Percentiles rank a stretch among this genome's conserved stretches.
Conservation (phyloP, 2,113 vertebrate genomes). For the Cinclus cinclus region DNA sequence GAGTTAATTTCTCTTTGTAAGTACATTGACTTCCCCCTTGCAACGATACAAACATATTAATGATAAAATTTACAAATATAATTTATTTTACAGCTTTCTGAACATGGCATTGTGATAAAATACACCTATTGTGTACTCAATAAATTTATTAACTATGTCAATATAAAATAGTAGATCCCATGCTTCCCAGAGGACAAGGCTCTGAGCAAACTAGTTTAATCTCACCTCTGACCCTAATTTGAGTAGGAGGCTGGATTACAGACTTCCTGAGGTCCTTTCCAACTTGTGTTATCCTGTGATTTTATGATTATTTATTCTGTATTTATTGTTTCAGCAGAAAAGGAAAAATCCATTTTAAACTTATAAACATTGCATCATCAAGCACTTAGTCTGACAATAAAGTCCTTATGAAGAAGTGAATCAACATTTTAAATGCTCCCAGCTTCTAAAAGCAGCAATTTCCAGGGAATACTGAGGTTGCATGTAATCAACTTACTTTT, state of each 20-base stretch:
- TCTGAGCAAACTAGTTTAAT: background rate
- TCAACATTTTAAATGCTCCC: background rate
- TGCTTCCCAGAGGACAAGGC: background rate
- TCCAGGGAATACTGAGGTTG: background rate
- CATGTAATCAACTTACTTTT: background rate
- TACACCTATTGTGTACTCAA: background rate
- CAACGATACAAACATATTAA: background rate
- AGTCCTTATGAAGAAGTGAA: background rate
- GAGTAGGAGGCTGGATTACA: background rate
- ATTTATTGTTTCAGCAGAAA: background rate
- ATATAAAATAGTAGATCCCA: background rate
- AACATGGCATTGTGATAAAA: background rate
- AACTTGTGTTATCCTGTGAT: background rate
- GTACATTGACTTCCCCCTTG: background rate
- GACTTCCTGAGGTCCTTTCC: background rate
- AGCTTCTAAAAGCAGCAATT: background rate
- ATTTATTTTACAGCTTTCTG: background rate
- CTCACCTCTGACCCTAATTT: background rate
- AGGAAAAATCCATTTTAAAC: background rate
- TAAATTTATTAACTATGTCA: background rate
- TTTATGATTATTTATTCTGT: constrained; percentile 1
- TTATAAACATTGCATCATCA: background rate
- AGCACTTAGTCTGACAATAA: background rate
- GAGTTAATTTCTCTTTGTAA: background rate
- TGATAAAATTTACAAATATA: background rate